These are phyloP conservation scores for Xyrichtys novacula DNA, from an alignment of 2,797 vertebrate species.

Conservation along the genomic window DNA sequence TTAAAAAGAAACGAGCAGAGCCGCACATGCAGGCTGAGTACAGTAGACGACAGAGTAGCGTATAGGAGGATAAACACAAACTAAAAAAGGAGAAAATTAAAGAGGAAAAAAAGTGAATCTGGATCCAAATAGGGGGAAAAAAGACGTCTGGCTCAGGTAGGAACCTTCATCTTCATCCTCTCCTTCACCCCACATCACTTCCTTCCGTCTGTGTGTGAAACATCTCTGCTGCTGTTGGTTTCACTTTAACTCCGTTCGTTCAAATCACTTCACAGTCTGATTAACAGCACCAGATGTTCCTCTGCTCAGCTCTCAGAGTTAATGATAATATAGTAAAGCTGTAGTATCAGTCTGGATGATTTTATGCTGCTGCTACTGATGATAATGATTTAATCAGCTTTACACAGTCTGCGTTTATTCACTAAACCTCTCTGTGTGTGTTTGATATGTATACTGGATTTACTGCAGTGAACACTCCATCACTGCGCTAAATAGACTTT, in stretches of 20 bases:
- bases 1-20: constrained; percentile 40
- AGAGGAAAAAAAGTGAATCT: constrained; percentile 5
- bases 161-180: constrained; percentile 26
- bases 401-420: background rate
- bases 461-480: too few species aligned
- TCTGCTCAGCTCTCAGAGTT: constrained; percentile 19
- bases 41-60: background rate
- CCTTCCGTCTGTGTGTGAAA: constrained; percentile 20
- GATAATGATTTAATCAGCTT: background rate
- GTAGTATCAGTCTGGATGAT: background rate
- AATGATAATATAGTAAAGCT: constrained; percentile 20
- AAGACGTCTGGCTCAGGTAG: constrained; percentile 56
- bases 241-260: constrained; percentile 31
- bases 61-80: background rate
- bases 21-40: constrained; percentile 4
- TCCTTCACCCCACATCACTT: constrained; percentile 30
- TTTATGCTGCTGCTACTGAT: background rate
- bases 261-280: constrained; percentile 60
- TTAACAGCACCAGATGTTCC: constrained; percentile 60
- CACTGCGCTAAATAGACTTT: too few species aligned
- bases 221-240: constrained; percentile 30
- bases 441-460: too few species aligned
- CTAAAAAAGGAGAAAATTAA: background rate
- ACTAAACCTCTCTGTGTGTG: background rate
- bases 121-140: constrained; percentile 15